Conservation (phyloP, 2,888 invertebrate genomes). For the Xylota segnis region DNA sequence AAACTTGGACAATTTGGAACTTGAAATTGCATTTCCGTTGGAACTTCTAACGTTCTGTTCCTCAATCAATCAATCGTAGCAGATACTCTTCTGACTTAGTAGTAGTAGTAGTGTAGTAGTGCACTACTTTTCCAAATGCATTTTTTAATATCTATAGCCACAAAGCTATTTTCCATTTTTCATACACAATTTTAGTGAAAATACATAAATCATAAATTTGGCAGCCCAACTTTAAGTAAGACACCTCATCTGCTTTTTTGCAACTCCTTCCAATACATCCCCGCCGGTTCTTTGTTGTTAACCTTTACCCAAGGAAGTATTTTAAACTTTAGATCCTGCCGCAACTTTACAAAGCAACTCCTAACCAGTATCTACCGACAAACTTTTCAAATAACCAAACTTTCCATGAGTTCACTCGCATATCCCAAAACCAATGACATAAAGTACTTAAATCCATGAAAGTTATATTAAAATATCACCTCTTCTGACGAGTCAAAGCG, state of each 20-base stretch:
- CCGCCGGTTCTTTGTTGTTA: not conserved
- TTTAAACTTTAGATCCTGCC: not conserved
- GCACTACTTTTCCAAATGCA: too few species aligned
- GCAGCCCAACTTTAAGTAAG: not conserved
- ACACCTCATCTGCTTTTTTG: not conserved
- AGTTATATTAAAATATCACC: slow-evolving; percentile 28
- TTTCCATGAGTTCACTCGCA: slow-evolving; percentile 10
- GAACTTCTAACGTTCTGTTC: too few species aligned
- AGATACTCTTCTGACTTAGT: too few species aligned
- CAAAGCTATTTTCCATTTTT: too few species aligned
- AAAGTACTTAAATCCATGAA: slow-evolving; percentile 36
- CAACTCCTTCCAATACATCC: not conserved
- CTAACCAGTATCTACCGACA: not conserved
- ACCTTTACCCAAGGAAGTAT: not conserved
- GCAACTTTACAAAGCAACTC: not conserved
- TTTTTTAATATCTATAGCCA: too few species aligned
- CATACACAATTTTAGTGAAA: not conserved
- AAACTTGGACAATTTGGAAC: too few species aligned
- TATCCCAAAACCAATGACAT: slow-evolving; percentile 29
- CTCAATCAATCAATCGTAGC: too few species aligned
- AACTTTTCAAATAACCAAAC: slow-evolving; percentile 41
- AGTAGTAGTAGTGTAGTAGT: too few species aligned
- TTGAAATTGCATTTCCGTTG: too few species aligned
- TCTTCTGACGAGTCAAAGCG: slow-evolving; percentile 22
- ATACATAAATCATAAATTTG: not conserved